Evolutionary conservation across 2,113 vertebrate genomes (phyloP).

Genomic region (Poeciliopsis turrubarensis): DNA sequence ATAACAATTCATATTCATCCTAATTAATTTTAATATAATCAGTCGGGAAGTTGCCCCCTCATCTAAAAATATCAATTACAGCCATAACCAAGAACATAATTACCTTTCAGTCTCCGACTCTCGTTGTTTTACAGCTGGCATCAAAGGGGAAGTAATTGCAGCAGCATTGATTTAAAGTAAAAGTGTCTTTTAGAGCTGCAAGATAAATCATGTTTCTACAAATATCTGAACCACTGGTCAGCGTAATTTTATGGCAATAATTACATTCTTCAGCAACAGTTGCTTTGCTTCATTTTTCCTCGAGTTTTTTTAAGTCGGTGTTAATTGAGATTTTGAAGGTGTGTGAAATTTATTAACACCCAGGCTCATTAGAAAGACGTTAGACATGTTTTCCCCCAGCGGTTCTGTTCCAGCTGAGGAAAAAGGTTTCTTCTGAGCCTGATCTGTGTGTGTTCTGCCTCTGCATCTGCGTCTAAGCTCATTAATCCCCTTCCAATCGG

Average conservation of each 20-base stretch:
- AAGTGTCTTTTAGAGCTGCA: background rate
- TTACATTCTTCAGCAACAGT: background rate
- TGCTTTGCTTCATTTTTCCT: background rate
- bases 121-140: background rate
- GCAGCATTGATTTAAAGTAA: background rate
- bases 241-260: conserved; percentile 25
- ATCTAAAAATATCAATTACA: conserved; percentile 22
- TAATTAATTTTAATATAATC: conserved; percentile 10
- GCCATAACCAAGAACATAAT: conserved; percentile 26
- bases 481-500: conserved; percentile 67
- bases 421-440: conserved; percentile 26
- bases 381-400: conserved; percentile 26
- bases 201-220: background rate
- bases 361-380: conserved; percentile 27
- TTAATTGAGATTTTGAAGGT: conserved; percentile 34
- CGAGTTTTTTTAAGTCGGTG: background rate
- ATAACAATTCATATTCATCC: background rate
- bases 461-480: conserved; percentile 23
- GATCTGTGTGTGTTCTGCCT: conserved; percentile 19
- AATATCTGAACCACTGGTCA: conserved; percentile 29
- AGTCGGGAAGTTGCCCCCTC: conserved; percentile 6
- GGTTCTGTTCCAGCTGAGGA: conserved; percentile 22
- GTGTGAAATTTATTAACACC: conserved; percentile 32
- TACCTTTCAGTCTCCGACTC: conserved; percentile 1
- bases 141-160: conserved; percentile 3